Evolutionary conservation across 2,797 vertebrate species (phyloP).

Genomic region (Diplodus puntazzo): DNA sequence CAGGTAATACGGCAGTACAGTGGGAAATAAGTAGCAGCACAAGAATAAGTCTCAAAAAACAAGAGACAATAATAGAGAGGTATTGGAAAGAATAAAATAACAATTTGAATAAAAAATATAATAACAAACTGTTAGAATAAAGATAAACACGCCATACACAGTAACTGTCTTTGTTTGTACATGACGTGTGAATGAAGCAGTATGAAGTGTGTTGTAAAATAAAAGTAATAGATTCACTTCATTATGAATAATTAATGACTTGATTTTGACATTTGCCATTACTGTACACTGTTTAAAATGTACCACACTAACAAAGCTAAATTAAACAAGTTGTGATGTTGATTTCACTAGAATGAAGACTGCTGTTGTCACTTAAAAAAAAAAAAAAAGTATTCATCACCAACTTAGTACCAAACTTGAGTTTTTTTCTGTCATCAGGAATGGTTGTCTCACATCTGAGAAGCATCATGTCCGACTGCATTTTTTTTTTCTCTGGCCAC

Average conservation of each 20-base stretch:
- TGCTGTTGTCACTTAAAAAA: neutral
- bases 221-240: neutral
- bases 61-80: too few relatives aligned
- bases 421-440: slow-evolving; percentile 4
- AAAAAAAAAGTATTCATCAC: neutral
- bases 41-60: too few relatives aligned
- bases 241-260: neutral
- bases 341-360: neutral
- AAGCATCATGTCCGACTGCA: slow-evolving; percentile 12
- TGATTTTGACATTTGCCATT: neutral
- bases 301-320: neutral
- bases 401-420: neutral
- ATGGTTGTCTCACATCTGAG: slow-evolving; percentile 32
- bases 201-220: neutral
- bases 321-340: neutral
- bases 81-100: too few relatives aligned
- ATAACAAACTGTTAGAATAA: too few relatives aligned
- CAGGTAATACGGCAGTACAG: too few relatives aligned
- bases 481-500: neutral
- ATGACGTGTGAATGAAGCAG: too few relatives aligned
- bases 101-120: too few relatives aligned
- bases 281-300: neutral
- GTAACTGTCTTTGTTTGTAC: too few relatives aligned
- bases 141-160: too few relatives aligned
- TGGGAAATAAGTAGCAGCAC: too few relatives aligned